Conservation (phyloP, 2,888 invertebrate genomes). For the Thereva unica region DNA sequence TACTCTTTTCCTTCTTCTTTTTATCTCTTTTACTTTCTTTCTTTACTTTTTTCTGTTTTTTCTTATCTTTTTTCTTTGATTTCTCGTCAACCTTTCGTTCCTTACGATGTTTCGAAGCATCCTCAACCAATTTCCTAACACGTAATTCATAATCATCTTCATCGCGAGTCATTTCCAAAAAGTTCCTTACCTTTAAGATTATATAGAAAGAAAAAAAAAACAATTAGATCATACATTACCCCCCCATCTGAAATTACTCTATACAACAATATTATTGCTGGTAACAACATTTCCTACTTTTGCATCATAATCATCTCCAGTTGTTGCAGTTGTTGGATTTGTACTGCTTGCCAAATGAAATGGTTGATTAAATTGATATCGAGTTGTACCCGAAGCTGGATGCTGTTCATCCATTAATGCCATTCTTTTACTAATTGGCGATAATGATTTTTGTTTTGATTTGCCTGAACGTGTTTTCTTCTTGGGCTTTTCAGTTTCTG, state of each 20-base stretch:
- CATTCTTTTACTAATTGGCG: conserved; percentile 83
- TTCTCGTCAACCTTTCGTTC: conserved; percentile 68
- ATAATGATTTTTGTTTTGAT: conserved; percentile 70
- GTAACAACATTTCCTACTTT: conserved; percentile 60
- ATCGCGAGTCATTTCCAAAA: conserved; percentile 77
- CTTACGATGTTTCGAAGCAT: conserved; percentile 78
- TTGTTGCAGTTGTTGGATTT: conserved; percentile 46
- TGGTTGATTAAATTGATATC: conserved; percentile 70
- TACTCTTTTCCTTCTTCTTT: conserved; percentile 71
- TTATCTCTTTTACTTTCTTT: conserved; percentile 60
- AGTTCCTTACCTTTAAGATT: conserved; percentile 65
- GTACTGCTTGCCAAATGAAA: conserved; percentile 54
- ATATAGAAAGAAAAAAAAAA: conserved; percentile 1
- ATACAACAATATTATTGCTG: too few species aligned
- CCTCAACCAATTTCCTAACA: conserved; percentile 83
- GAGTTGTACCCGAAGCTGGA: conserved; percentile 49
- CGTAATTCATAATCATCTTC: conserved; percentile 86
- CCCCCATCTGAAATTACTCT: too few species aligned
- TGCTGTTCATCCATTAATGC: conserved; percentile 67
- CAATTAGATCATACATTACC: not conserved
- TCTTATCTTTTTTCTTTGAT: conserved; percentile 61
- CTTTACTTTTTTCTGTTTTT: conserved; percentile 60
- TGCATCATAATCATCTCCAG: conserved; percentile 65
- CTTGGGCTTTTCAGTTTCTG: conserved; percentile 17
- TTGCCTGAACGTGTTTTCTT: conserved; percentile 30